Evolutionary conservation across 1,140 invertebrate species (phyloP), one percentile per base, ranked within the genome.

Genomic region (Drosophila nigrodunni): DNA sequence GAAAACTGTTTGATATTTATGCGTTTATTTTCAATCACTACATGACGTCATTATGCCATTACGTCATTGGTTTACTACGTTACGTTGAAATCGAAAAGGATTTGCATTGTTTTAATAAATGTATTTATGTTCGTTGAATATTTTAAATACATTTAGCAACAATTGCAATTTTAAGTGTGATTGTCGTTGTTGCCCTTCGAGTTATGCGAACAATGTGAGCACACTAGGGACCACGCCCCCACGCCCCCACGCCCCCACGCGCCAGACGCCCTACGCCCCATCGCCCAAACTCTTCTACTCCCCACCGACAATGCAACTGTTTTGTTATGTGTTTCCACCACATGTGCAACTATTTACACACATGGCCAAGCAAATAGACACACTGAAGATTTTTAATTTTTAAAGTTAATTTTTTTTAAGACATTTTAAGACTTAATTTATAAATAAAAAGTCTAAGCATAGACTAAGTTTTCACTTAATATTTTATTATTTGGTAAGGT

Each of bases 101-200:
- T 43, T 13, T 43, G 11, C 39, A 3, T 13, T 43, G n/a, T 13
- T 43, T 13, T 13, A 6, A 13, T n/a, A 6, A 6, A 13, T 43
- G 3, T 43, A 6, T 43, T 52, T 13, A 13, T 34, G 25, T n/a
- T 21, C 13, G 11, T 1, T 18, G 13, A 13, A n/a, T n/a, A 50
- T 52, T 52, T 52, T 35, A 52, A 52, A 52, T 52, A 52, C 49
- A 52, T 52, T 52, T 35, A 34, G 30, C 34, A 18, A 21, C 44
- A 47, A 47, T 9, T 47, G 15, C 44, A 21, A 47, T 47, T 34
- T 30, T 6, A 35, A 34, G 30, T 35, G 25, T 34, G 30, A 52
- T 52, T 52, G 15, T 52, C 13, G 25, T 30, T 34, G 10, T 8
- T 37, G 50, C 5, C 50, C 50, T 43, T n/a, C 6, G 41, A 54